phyloP scores from a whole-genome alignment of 2,113 vertebrate species.

The Bubalus kerabau region DNA sequence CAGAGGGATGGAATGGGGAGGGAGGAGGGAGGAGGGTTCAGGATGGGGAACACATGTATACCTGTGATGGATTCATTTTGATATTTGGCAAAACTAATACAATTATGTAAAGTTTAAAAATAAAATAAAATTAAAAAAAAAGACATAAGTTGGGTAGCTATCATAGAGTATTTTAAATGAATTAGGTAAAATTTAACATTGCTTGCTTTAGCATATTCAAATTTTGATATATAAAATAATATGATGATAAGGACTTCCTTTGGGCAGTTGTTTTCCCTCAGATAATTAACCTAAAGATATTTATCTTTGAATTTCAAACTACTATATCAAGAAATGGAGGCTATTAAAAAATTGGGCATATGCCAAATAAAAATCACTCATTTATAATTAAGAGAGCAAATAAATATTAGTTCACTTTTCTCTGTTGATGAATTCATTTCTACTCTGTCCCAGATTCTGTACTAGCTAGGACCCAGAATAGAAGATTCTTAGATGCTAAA shows the following conservation, averaged over 20 bases:
- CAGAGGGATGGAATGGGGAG: too few species aligned
- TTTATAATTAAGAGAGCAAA: background rate
- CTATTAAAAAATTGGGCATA: background rate
- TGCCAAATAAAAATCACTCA: background rate
- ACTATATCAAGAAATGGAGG: background rate
- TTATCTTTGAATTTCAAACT: background rate
- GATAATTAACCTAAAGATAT: background rate
- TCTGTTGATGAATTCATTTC: background rate
- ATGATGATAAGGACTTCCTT: background rate
- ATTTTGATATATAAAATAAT: background rate
- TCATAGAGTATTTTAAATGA: background rate
- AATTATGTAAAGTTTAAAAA: too few species aligned
- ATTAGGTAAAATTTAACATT: background rate
- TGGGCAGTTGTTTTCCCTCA: background rate
- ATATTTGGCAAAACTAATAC: too few species aligned
- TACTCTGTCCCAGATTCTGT: background rate
- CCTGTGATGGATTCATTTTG: too few species aligned
- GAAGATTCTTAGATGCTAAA: background rate
- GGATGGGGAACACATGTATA: too few species aligned
- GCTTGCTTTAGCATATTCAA: background rate
- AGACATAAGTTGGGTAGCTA: background rate
- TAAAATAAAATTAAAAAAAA: background rate
- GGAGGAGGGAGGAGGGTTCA: too few species aligned
- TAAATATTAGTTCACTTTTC: background rate
- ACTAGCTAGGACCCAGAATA: background rate